phyloP scores from a whole-genome alignment of 2,888 invertebrate genomes.

The Zaprionus lineosus region DNA sequence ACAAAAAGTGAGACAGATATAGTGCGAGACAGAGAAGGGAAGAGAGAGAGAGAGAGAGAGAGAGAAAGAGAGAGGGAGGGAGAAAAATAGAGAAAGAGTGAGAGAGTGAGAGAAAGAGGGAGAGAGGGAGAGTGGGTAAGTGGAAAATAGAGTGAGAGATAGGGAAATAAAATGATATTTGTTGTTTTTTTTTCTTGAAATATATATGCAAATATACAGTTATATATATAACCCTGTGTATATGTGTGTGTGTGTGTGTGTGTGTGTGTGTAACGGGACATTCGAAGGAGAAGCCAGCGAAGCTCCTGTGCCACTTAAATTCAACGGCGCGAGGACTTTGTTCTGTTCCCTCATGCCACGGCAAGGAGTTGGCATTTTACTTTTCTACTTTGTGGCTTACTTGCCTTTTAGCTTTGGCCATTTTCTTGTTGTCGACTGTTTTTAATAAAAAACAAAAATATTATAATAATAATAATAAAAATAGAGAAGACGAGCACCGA shows the following conservation, averaged over 20 bases:
- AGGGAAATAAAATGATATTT: constrained; percentile 39
- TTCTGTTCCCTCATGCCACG: constrained; percentile 41
- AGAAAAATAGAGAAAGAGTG: constrained; percentile 49
- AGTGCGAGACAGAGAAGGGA: no score
- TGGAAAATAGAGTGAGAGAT: constrained; percentile 3
- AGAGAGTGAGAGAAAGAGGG: no score
- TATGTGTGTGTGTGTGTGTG: constrained; percentile 60
- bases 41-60: constrained; percentile 8
- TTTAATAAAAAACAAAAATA: constrained; percentile 63
- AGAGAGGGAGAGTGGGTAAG: constrained; percentile 7
- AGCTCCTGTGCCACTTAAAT: constrained; percentile 66
- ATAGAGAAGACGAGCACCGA: no score
- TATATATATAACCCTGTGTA: no score
- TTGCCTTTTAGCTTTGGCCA: constrained; percentile 74
- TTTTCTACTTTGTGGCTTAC: constrained; percentile 75
- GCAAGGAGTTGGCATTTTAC: constrained; percentile 71
- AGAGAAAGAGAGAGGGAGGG: constrained; percentile 2
- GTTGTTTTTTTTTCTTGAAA: not conserved
- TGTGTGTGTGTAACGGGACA: constrained; percentile 54
- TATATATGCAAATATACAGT: not conserved
- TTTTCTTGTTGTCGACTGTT: constrained; percentile 67
- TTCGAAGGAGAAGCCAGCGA: constrained; percentile 38
- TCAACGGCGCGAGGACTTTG: constrained; percentile 53
- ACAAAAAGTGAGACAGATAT: constrained; percentile 55
- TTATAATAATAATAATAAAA: constrained; percentile 24